Conservation (phyloP, 2,797 vertebrate species). For the Glyptemys insculpta region DNA sequence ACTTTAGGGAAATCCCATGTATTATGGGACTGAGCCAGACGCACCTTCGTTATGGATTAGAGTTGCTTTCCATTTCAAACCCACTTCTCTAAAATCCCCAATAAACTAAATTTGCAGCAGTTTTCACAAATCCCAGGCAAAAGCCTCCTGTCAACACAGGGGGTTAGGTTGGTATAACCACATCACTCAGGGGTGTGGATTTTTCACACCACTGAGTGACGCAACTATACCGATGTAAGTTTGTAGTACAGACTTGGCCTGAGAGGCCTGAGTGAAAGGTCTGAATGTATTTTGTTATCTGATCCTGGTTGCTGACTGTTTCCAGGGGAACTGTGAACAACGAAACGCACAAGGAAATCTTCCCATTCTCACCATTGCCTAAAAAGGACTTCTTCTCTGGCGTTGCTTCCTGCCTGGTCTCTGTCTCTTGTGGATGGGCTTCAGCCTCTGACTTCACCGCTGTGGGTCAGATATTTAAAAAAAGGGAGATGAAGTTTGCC, state of each 20-base stretch:
- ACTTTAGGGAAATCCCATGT: not conserved
- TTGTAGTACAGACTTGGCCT: not conserved
- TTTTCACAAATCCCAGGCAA: slow-evolving; percentile 24
- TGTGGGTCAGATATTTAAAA: slow-evolving; percentile 1
- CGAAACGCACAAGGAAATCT: slow-evolving; percentile 53
- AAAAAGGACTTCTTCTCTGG: slow-evolving; percentile 18
- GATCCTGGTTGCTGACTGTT: slow-evolving; percentile 48
- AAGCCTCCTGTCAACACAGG: not conserved
- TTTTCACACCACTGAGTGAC: not conserved
- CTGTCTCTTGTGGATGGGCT: slow-evolving; percentile 40
- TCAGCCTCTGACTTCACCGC: slow-evolving; percentile 45
- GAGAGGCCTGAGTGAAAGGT: not conserved
- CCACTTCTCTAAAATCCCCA: not conserved
- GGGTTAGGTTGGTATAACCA: not conserved
- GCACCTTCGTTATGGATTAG: not conserved
- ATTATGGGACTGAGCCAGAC: not conserved
- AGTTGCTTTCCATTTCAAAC: not conserved
- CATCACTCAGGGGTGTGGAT: not conserved
- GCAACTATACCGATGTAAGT: not conserved
- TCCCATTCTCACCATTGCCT: slow-evolving; percentile 75
- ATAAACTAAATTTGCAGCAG: not conserved
- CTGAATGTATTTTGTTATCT: slow-evolving; percentile 58
- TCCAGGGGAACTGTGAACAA: slow-evolving; percentile 29
- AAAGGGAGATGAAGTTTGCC: not conserved
- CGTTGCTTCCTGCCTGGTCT: not conserved